phyloP scores from a whole-genome alignment of 2,113 vertebrate genomes.

The Lanius collurio region DNA sequence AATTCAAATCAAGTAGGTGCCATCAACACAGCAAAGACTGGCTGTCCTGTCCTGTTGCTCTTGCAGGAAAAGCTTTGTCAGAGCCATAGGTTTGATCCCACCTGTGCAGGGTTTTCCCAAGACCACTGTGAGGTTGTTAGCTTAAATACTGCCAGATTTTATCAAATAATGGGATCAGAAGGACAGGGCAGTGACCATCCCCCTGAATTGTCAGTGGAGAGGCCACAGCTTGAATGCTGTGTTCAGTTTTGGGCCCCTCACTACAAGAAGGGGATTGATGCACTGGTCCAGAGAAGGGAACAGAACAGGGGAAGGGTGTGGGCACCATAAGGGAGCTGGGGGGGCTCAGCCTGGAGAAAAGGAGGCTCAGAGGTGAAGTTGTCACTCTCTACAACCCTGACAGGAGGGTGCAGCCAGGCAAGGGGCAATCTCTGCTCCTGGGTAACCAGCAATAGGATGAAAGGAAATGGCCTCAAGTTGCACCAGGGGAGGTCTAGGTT shows the following conservation, averaged over 20 bases:
- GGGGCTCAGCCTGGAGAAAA: neutral
- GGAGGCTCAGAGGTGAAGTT: neutral
- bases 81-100: accelerated
- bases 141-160: neutral
- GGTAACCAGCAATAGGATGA: neutral
- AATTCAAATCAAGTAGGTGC: neutral
- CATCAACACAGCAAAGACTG: neutral
- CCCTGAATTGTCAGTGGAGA: neutral
- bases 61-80: neutral
- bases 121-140: neutral
- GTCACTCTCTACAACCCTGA: neutral
- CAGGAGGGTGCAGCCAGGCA: accelerated
- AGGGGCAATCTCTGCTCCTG: accelerated
- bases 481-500: neutral
- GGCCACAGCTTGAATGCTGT: accelerated
- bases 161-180: neutral
- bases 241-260: neutral
- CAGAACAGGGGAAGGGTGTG: neutral
- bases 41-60: neutral
- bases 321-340: neutral
- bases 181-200: accelerated
- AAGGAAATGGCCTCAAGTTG: neutral
- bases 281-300: accelerated
- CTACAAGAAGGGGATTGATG: accelerated
- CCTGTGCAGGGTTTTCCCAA: neutral